phyloP scores from a whole-genome alignment of 2,797 vertebrate genomes.

The Channallabes apus region DNA sequence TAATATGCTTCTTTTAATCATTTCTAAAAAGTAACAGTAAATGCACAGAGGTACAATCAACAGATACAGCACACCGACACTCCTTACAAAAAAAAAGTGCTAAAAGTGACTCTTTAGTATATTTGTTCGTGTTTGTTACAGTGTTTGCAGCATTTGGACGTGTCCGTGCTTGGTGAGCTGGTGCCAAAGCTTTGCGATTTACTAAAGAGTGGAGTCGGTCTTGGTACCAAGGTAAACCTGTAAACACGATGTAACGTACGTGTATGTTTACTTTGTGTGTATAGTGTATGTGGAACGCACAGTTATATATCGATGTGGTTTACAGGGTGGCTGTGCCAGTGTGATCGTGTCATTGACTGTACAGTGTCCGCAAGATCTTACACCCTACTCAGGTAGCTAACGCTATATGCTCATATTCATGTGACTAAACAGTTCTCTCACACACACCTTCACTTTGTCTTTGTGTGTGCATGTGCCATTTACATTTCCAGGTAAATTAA shows the following conservation, averaged over 20 bases:
- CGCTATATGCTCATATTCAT: background rate
- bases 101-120: background rate
- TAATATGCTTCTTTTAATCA: background rate
- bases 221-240: conserved; percentile 91
- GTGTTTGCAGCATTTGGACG: conserved; percentile 96
- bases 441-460: background rate
- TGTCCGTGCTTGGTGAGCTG: conserved; percentile 87
- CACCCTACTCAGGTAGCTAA: conserved; percentile 86
- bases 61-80: too few relatives aligned
- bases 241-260: background rate
- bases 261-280: background rate
- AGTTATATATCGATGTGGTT: conserved; percentile 39
- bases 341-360: conserved; percentile 94
- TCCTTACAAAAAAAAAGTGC: too few relatives aligned
- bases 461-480: background rate
- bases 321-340: conserved; percentile 93
- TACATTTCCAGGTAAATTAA: conserved; percentile 85
- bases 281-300: background rate
- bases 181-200: conserved; percentile 92
- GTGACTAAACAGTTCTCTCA: background rate
- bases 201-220: conserved; percentile 91
- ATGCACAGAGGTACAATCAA: background rate
- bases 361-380: conserved; percentile 95
- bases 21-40: background rate
- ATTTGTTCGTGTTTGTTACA: conserved; percentile 57